Evolutionary conservation across 2,113 vertebrate genomes (phyloP).

Genomic region (Eubucco bourcierii): DNA sequence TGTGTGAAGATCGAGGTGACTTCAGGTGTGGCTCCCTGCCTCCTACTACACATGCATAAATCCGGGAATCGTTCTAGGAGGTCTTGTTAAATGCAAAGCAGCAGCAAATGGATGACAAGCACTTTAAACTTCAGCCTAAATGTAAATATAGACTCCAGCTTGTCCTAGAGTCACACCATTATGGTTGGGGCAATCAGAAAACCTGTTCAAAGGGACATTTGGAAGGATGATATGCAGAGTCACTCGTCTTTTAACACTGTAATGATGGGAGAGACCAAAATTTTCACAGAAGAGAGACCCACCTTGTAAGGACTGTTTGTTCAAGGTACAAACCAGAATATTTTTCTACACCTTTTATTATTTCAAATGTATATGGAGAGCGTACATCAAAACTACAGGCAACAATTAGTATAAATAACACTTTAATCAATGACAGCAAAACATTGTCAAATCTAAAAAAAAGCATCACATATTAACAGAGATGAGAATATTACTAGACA

Average conservation of each 20-base stretch:
- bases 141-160: conserved; percentile 66
- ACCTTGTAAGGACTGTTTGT: conserved; percentile 54
- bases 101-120: conserved; percentile 66
- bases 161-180: conserved; percentile 65
- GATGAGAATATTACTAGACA: conserved; percentile 58
- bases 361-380: conserved; percentile 64
- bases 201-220: conserved; percentile 71
- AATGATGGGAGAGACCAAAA: conserved; percentile 42
- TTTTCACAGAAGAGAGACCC: conserved; percentile 1
- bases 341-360: conserved; percentile 74
- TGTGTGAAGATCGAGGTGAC: background rate
- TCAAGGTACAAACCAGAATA: conserved; percentile 69
- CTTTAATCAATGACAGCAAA: conserved; percentile 79
- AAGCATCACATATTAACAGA: conserved; percentile 70
- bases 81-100: conserved; percentile 68
- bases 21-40: conserved; percentile 57
- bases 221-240: conserved; percentile 46
- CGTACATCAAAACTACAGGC: conserved; percentile 78
- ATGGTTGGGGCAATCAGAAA: conserved; percentile 38
- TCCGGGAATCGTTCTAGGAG: conserved; percentile 20
- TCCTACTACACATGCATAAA: conserved; percentile 27
- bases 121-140: conserved; percentile 59
- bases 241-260: conserved; percentile 40
- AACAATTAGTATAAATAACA: conserved; percentile 77
- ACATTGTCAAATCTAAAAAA: conserved; percentile 69